phyloP scores from a whole-genome alignment of 2,113 vertebrate species.

The Perca fluviatilis region DNA sequence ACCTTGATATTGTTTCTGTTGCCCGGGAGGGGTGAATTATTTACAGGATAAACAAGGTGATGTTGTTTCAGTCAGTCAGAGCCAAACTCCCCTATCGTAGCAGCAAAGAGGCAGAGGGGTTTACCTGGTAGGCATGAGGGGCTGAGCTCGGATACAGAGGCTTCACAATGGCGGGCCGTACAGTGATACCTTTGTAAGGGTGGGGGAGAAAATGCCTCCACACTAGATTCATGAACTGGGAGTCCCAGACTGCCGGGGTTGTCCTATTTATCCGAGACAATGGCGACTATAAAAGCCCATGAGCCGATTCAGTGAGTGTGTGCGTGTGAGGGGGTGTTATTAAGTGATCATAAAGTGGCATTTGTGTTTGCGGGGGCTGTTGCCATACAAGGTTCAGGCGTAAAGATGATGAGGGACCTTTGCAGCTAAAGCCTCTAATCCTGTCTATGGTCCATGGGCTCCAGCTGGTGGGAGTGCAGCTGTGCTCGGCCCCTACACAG shows the following conservation, averaged over 20 bases:
- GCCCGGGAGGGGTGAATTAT: conserved; percentile 79
- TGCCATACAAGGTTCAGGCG: conserved; percentile 58
- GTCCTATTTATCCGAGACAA: conserved; percentile 73
- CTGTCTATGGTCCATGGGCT: conserved; percentile 63
- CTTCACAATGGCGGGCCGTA: conserved; percentile 53
- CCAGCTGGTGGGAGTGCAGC: conserved; percentile 70
- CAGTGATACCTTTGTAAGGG: conserved; percentile 58
- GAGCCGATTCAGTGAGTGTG: conserved; percentile 61
- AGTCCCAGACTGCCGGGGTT: conserved; percentile 65
- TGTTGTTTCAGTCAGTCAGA: conserved; percentile 77
- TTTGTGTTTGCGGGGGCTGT: conserved; percentile 70
- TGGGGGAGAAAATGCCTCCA: conserved; percentile 45
- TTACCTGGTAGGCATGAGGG: conserved; percentile 75
- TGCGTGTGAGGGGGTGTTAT: conserved; percentile 58
- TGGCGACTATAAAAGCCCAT: conserved; percentile 68
- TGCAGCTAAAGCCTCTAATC: conserved; percentile 78
- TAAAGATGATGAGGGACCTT: conserved; percentile 76
- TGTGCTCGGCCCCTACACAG: conserved; percentile 62
- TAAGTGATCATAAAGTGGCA: conserved; percentile 72
- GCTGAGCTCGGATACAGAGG: conserved; percentile 55
- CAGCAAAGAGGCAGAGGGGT: conserved; percentile 70
- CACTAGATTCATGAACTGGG: conserved; percentile 73
- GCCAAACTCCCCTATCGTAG: conserved; percentile 66
- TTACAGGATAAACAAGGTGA: conserved; percentile 84
- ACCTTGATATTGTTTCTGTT: conserved; percentile 76